Evolutionary conservation across 2,113 vertebrate genomes (phyloP), one percentile per base, ranked within the genome.

Genomic region (Strigops habroptila): DNA sequence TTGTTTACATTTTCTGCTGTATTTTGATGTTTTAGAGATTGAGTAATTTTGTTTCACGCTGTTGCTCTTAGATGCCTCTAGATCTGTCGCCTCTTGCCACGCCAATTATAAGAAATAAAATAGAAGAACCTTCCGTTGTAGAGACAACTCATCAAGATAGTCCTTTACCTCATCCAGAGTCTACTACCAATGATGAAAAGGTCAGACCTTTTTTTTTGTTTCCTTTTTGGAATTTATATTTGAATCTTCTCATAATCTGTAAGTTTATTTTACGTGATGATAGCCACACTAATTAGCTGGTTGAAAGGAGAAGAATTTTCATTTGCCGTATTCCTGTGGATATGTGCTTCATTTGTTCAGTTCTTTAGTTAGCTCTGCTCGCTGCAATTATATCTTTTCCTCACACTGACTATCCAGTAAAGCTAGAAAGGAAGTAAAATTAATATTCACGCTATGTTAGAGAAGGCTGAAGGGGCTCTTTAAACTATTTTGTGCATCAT

Each of bases 131-230:
- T 64, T 96, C 98, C 41, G 95, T 98, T 95, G 97, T 99, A 74
- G 99, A 99, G 95, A 98, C 98, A 95, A 98, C 98, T 88, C 99
- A 99, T 95, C 98, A 99, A 93, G 98, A 99, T 89, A 99, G 99
- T 94, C 99, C 99, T 93, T 98, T 99, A 97, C 99, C 99, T 98
- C 99, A 99, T 95, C 99, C 99, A 13, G 99, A 99, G 92, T 99
- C 99, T 63, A 99, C 99, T 39, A 99, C 99, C 90, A 99, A 94
- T 97, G 99, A 99, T 81, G 99, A 99, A 96, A 99, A 99, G 99
- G 99, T 98, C 93, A 96, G 97, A 85, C 80, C 31, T 43, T 31
- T 51, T 12, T 43, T 86, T 59, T 82, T 64, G 43, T 88, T 28
- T 24, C 51, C 5, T 55, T 67, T 28, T 52, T 59, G 16, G 16